Evolutionary conservation across 2,888 invertebrate species (phyloP), one percentile per base, ranked within the genome.

Genomic region (Lamproptera curius): DNA sequence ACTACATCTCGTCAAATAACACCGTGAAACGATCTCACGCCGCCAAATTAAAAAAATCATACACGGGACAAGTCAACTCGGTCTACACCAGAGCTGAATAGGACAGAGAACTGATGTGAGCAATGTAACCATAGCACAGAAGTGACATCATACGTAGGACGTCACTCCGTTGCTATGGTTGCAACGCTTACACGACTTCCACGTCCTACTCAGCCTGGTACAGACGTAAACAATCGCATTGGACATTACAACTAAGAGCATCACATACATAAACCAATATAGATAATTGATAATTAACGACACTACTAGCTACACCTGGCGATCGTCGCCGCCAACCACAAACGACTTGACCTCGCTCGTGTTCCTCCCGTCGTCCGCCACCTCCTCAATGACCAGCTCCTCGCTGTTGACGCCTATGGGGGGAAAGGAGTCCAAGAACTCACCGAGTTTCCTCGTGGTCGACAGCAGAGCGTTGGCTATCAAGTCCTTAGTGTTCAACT

Each of bases 281-380:
- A n/a, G n/a, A n/a, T n/a, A n/a, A n/a, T n/a, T n/a, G n/a, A n/a
- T n/a, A n/a, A n/a, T n/a, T n/a, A n/a, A n/a, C n/a, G n/a, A n/a
- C n/a, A n/a, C n/a, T n/a, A n/a, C n/a, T n/a, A n/a, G n/a, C n/a
- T n/a, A n/a, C n/a, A n/a, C n/a, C n/a, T n/a, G 79, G 49, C 63
- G 67, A 50, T 78, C 70, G 8, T 62, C 38, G 2, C 70, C 62
- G 47, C 76, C 77, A 53, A 76, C 80, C 43, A 84, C 81, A 42
- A 86, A 86, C 55, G 71, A 85, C 53, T 82, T 81, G 0, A 87
- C 70, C 53, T 81, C 85, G 0, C 81, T 78, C 8, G 82, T 80
- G 48, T 85, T 83, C 31, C 77, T 73, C 1, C 70, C 62, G 46
- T 82, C 82, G 50, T 84, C 84, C 1, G 78, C 72, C 11, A 87